phyloP scores from a whole-genome alignment of 2,888 invertebrate genomes.

The Steinernema scapterisci region DNA sequence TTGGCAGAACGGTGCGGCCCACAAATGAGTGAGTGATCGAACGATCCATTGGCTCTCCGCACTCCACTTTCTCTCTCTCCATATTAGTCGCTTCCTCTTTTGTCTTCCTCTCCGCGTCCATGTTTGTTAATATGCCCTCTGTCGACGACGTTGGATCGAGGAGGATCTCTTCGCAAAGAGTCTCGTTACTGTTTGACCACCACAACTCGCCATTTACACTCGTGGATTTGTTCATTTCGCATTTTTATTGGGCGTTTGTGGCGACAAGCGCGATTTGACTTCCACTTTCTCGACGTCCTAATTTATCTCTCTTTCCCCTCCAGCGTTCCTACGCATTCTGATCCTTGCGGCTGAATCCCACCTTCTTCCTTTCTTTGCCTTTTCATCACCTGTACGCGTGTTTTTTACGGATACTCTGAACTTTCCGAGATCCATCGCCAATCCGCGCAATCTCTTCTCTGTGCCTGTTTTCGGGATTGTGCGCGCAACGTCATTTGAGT shows the following conservation, averaged over 20 bases:
- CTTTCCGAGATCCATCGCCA: slow-evolving; percentile 2
- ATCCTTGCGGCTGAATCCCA: slow-evolving; percentile 15
- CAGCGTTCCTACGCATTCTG: slow-evolving; percentile 30
- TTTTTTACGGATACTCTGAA: slow-evolving; percentile 25
- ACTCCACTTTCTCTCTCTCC: not conserved
- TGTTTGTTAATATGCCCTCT: slow-evolving; percentile 31
- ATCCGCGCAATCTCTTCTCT: slow-evolving; percentile 13
- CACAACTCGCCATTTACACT: slow-evolving; percentile 29
- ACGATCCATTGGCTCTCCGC: slow-evolving; percentile 9
- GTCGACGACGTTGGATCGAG: slow-evolving; percentile 19
- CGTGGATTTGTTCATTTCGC: slow-evolving; percentile 22
- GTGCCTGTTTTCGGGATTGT: not conserved
- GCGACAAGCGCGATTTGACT: slow-evolving; percentile 24
- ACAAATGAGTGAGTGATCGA: not conserved
- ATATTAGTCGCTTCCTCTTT: slow-evolving; percentile 6
- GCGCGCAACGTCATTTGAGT: not conserved
- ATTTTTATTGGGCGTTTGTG: slow-evolving; percentile 30
- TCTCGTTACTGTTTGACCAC: slow-evolving; percentile 32
- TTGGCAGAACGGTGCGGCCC: slow-evolving; percentile 27
- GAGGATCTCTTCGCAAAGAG: slow-evolving; percentile 16
- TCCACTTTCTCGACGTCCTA: slow-evolving; percentile 30
- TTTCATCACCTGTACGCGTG: slow-evolving; percentile 31
- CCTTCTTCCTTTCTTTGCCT: slow-evolving; percentile 30
- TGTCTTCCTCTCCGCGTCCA: slow-evolving; percentile 12
- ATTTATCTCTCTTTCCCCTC: slow-evolving; percentile 31